Percentiles rank a stretch among this genome's conserved stretches.
These are phyloP conservation scores for Caenorhabditis uteleia DNA, from an alignment of 2,888 invertebrate species.

Conservation along the genomic window DNA sequence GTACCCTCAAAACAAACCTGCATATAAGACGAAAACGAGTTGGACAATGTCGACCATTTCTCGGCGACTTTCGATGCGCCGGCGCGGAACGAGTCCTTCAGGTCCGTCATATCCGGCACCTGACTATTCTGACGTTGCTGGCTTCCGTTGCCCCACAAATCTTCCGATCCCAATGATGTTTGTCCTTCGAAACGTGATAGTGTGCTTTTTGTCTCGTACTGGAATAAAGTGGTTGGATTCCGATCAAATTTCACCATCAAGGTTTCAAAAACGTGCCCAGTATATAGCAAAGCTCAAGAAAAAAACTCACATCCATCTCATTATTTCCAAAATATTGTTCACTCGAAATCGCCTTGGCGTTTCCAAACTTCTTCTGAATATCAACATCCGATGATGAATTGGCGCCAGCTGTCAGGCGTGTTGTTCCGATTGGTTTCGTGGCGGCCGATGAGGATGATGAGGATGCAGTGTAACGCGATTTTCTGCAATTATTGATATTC, in stretches of 20 bases:
- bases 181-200: slow-evolving; percentile 87
- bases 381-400: slow-evolving; percentile 74
- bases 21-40: slow-evolving; percentile 62
- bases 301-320: slow-evolving; percentile 56
- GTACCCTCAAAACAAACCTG: slow-evolving; percentile 56
- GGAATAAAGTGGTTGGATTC: slow-evolving; percentile 10
- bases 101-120: slow-evolving; percentile 85
- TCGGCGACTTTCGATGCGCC: slow-evolving; percentile 97
- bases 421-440: slow-evolving; percentile 11
- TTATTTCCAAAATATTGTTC: slow-evolving; percentile 89
- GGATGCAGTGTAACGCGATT: slow-evolving; percentile 40
- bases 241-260: slow-evolving; percentile 1
- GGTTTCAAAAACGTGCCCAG: too few species aligned
- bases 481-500: slow-evolving; percentile 19
- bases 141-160: slow-evolving; percentile 81
- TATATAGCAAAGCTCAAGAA: neutral
- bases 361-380: slow-evolving; percentile 93
- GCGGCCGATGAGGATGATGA: slow-evolving; percentile 19
- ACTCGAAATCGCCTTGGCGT: slow-evolving; percentile 95
- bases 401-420: slow-evolving; percentile 25
- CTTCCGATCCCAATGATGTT: slow-evolving; percentile 91
- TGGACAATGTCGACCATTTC: slow-evolving; percentile 83
- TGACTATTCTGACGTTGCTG: slow-evolving; percentile 45
- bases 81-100: slow-evolving; percentile 93
- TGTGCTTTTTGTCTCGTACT: slow-evolving; percentile 73